phyloP scores from a whole-genome alignment of 2,888 invertebrate genomes.

The Stenchaetothrips biformis region DNA sequence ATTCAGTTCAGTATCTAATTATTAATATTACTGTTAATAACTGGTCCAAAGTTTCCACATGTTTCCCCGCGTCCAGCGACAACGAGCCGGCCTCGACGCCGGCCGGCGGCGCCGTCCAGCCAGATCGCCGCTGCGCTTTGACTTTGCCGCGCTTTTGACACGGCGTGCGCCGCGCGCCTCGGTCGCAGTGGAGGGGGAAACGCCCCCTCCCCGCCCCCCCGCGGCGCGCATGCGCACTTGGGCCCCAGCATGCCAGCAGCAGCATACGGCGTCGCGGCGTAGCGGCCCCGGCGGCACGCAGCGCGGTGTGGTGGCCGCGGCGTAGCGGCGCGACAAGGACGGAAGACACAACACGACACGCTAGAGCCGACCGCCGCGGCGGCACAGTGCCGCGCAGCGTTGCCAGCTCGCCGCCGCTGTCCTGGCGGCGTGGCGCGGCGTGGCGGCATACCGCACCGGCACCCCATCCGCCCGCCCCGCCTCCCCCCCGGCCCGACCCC shows the following conservation, averaged over 20 bases:
- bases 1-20: no score
- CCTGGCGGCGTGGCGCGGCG: constrained; percentile 44
- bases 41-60: no score
- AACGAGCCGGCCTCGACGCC: no score
- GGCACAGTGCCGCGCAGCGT: constrained; percentile 11
- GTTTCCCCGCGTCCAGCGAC: no score
- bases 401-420: constrained; percentile 21
- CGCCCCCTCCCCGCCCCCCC: not conserved
- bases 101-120: no score
- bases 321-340: not conserved
- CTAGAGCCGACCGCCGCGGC: not conserved
- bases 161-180: no score
- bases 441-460: constrained; percentile 33
- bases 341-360: constrained; percentile 31
- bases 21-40: no score
- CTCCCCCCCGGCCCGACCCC: constrained; percentile 39
- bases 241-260: no score
- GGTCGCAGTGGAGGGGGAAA: not conserved
- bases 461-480: constrained; percentile 41
- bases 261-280: not conserved
- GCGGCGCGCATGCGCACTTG: not conserved
- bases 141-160: no score
- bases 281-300: not conserved
- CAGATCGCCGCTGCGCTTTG: no score
- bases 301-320: not conserved